A percentile compares a stretch with the other conserved stretches of the same genome.
Conservation (phyloP, 1,140 invertebrate species). For the Aphaenogaster rudis region DNA sequence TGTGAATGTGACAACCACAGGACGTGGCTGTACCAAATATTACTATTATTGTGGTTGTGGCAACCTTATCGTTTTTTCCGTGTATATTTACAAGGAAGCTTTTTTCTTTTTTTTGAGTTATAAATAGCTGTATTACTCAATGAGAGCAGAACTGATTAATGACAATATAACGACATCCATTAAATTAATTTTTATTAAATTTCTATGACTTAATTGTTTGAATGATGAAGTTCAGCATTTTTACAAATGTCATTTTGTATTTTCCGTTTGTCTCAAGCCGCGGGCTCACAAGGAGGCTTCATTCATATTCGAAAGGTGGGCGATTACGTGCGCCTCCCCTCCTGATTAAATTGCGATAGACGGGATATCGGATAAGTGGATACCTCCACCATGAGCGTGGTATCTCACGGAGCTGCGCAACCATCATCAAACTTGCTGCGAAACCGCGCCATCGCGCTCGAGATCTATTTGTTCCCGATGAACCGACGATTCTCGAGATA, state of each 20-base stretch:
- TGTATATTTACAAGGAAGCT: too few relatives aligned
- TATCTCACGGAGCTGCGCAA: slow-evolving; percentile 35
- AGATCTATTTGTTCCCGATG: slow-evolving; percentile 77
- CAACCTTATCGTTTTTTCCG: too few relatives aligned
- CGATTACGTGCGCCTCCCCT: slow-evolving; percentile 55
- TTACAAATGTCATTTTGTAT: neutral
- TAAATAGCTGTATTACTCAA: neutral
- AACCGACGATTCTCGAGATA: slow-evolving; percentile 74
- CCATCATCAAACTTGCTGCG: slow-evolving; percentile 53
- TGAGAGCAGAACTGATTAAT: neutral
- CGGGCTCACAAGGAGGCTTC: neutral
- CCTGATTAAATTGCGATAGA: slow-evolving; percentile 62
- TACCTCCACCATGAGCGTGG: slow-evolving; percentile 36
- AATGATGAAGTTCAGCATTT: neutral
- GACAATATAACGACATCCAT: neutral
- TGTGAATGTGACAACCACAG: too few relatives aligned
- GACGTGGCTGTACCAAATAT: too few relatives aligned
- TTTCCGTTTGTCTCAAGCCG: neutral
- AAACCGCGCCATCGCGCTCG: slow-evolving; percentile 54
- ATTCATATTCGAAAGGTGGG: neutral
- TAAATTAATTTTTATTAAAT: neutral
- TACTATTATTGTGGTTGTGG: too few relatives aligned
- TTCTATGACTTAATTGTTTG: neutral
- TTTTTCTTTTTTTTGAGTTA: too few relatives aligned
- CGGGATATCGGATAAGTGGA: slow-evolving; percentile 63